Percentiles rank a stretch among this genome's conserved stretches.
phyloP scores from a whole-genome alignment of 2,888 invertebrate genomes.

The Cephus spinipes region DNA sequence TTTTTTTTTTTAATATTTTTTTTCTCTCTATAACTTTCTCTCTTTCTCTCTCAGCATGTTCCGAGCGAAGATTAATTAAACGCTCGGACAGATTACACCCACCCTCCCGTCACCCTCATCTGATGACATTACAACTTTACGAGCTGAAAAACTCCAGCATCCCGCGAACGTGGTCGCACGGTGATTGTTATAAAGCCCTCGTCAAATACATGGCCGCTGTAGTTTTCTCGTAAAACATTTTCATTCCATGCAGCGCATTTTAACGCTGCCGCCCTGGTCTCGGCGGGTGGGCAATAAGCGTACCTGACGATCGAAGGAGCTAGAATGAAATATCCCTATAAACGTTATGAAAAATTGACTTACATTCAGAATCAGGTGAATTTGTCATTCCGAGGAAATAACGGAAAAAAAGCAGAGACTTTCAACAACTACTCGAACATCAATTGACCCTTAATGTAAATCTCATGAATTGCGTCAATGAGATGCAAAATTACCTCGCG shows the following conservation, averaged over 20 bases:
- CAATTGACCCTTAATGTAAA: background rate
- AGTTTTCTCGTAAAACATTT: slow-evolving; percentile 22
- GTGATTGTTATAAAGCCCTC: slow-evolving; percentile 31
- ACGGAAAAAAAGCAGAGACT: background rate
- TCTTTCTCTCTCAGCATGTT: slow-evolving; percentile 13
- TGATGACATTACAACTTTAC: slow-evolving; percentile 59
- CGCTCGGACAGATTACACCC: slow-evolving; percentile 56
- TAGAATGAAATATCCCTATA: background rate
- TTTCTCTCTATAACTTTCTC: slow-evolving; percentile 3
- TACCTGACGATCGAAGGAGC: background rate
- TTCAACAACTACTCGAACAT: background rate
- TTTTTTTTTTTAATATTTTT: slow-evolving; percentile 30
- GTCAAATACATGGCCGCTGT: slow-evolving; percentile 12
- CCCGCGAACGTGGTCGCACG: slow-evolving; percentile 16
- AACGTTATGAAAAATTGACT: background rate
- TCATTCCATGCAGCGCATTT: slow-evolving; percentile 17
- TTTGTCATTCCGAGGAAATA: background rate
- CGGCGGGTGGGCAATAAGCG: background rate
- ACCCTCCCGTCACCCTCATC: slow-evolving; percentile 37
- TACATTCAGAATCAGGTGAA: background rate
- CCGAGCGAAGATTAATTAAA: slow-evolving; percentile 59
- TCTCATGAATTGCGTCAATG: background rate
- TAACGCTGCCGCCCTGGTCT: background rate
- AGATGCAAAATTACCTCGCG: background rate
- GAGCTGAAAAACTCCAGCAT: slow-evolving; percentile 46